These are phyloP conservation scores for Tetramorium parvispinum DNA, from an alignment of 1,140 invertebrate genomes.

Conservation along the genomic window DNA sequence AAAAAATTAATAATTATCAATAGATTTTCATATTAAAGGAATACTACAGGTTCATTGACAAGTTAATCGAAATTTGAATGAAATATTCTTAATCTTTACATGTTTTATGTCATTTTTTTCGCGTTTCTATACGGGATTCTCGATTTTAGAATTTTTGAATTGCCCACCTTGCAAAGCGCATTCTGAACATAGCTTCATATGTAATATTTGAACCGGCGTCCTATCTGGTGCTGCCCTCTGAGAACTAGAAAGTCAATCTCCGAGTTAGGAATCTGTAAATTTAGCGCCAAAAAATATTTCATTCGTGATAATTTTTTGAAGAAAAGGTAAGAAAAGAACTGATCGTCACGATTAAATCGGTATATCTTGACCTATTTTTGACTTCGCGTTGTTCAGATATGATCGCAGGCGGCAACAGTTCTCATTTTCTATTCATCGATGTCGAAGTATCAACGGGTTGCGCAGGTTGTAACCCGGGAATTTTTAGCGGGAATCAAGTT, in stretches of 20 bases:
- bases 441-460: neutral
- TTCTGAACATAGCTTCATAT: neutral
- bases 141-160: neutral
- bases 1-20: neutral
- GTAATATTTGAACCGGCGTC: neutral
- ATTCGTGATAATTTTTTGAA: neutral
- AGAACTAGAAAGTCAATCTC: neutral
- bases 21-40: neutral
- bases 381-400: neutral
- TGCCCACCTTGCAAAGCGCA: neutral
- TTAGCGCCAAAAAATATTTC: neutral
- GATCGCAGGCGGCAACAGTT: neutral
- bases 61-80: neutral
- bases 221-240: constrained; percentile 33
- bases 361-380: neutral
- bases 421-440: neutral
- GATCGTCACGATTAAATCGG: neutral
- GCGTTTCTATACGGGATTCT: neutral
- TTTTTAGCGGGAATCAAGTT: neutral
- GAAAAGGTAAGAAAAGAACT: neutral
- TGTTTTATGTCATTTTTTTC: neutral
- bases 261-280: neutral
- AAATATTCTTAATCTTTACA: neutral
- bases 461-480: neutral
- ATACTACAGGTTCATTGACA: neutral